Percentiles rank a stretch among this genome's conserved stretches.
phyloP scores from a whole-genome alignment of 2,113 vertebrate species.

The Elanoides forficatus region DNA sequence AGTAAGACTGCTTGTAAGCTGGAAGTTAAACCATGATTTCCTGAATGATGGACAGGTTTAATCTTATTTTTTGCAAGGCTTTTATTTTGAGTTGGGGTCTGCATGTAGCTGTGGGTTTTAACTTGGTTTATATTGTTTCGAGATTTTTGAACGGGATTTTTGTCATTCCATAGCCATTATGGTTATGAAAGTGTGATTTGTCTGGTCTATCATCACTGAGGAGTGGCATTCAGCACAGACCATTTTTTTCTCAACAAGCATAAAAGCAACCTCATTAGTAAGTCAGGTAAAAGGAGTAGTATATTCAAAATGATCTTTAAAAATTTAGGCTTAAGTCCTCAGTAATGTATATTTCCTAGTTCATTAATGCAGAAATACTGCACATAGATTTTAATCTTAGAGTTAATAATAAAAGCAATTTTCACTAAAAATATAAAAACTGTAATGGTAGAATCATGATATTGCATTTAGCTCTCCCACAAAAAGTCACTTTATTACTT shows the following conservation, averaged over 20 bases:
- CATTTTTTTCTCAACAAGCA: slow-evolving; percentile 57
- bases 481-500: slow-evolving; percentile 83
- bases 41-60: not conserved
- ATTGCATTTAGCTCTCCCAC: slow-evolving; percentile 84
- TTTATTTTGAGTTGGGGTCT: not conserved
- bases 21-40: not conserved
- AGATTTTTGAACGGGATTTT: slow-evolving; percentile 9
- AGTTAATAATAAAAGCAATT: slow-evolving; percentile 90
- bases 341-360: slow-evolving; percentile 81
- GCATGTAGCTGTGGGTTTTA: not conserved
- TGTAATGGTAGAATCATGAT: slow-evolving; percentile 87
- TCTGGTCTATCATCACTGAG: slow-evolving; percentile 48
- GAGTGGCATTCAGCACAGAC: slow-evolving; percentile 41
- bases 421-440: slow-evolving; percentile 89
- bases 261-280: slow-evolving; percentile 76
- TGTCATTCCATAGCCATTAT: not conserved
- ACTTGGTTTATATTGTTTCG: not conserved
- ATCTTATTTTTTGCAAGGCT: not conserved
- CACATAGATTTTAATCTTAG: slow-evolving; percentile 84
- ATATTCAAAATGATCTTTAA: slow-evolving; percentile 80
- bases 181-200: slow-evolving; percentile 25
- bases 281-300: slow-evolving; percentile 74
- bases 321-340: slow-evolving; percentile 81
- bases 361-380: slow-evolving; percentile 83
- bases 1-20: not conserved